Evolutionary conservation across 2,888 invertebrate genomes (phyloP).

Genomic region (Zele albiditarsus): DNA sequence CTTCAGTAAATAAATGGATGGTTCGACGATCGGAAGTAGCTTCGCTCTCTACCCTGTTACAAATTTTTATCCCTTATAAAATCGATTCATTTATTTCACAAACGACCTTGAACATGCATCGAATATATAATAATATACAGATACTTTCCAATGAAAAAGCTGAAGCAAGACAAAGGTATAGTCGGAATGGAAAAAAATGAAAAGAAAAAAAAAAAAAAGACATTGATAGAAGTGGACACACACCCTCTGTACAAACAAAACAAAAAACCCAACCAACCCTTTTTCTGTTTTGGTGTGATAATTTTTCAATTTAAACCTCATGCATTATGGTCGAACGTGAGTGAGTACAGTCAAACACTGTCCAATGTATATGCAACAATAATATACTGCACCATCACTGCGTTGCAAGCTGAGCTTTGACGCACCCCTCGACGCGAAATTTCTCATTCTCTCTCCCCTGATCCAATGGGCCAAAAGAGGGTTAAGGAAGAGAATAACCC

Average conservation of each 20-base stretch:
- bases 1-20: slow-evolving; percentile 60
- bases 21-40: slow-evolving; percentile 60
- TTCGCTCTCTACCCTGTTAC: slow-evolving; percentile 57
- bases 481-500: slow-evolving; percentile 10
- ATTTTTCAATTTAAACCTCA: slow-evolving; percentile 71
- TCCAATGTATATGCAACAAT: slow-evolving; percentile 29
- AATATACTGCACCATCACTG: slow-evolving; percentile 11
- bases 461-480: neutral
- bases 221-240: neutral
- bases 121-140: neutral
- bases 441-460: neutral
- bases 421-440: neutral
- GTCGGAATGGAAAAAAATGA: slow-evolving; percentile 4
- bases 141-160: neutral
- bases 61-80: slow-evolving; percentile 42
- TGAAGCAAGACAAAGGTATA: neutral
- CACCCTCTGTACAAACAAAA: slow-evolving; percentile 52
- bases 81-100: slow-evolving; percentile 42
- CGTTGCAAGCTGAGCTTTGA: slow-evolving; percentile 3
- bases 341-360: slow-evolving; percentile 20
- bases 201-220: neutral
- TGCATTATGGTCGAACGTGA: slow-evolving; percentile 65
- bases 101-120: slow-evolving; percentile 28
- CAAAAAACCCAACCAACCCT: slow-evolving; percentile 26
- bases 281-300: slow-evolving; percentile 68